Percentiles rank a stretch among this genome's conserved stretches.
These are phyloP conservation scores for Tribolium freemani DNA, from an alignment of 2,888 invertebrate genomes.

Conservation along the genomic window DNA sequence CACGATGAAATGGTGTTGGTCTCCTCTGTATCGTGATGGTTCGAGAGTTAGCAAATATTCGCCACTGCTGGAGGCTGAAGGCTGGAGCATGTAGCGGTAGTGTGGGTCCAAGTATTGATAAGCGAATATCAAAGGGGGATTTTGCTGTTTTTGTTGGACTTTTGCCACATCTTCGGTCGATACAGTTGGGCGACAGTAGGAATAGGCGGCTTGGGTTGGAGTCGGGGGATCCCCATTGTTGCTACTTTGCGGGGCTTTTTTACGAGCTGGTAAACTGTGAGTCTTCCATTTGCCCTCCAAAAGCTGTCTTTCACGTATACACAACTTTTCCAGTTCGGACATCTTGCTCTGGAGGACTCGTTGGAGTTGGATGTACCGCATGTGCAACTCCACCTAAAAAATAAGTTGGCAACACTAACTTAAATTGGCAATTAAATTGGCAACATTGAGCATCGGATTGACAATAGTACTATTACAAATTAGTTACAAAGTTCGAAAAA, in stretches of 20 bases:
- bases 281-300: constrained; percentile 91
- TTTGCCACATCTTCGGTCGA: constrained; percentile 85
- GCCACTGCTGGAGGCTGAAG: constrained; percentile 76
- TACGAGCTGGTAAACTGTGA: constrained; percentile 88
- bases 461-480: too few species aligned
- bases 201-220: constrained; percentile 68
- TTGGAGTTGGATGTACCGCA: constrained; percentile 92
- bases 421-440: too few species aligned
- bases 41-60: constrained; percentile 82
- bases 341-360: constrained; percentile 86
- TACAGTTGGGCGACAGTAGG: constrained; percentile 82
- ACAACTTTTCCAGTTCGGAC: constrained; percentile 86
- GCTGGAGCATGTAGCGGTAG: constrained; percentile 78
- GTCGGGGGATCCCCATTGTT: constrained; percentile 68
- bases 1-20: constrained; percentile 80
- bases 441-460: too few species aligned
- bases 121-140: constrained; percentile 65
- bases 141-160: constrained; percentile 58
- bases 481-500: too few species aligned
- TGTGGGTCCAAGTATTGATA: constrained; percentile 78
- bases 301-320: constrained; percentile 85
- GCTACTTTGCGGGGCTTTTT: constrained; percentile 77
- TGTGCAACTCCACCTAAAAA: constrained; percentile 85
- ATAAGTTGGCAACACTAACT: too few species aligned
- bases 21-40: constrained; percentile 74